phyloP scores from a whole-genome alignment of 1,140 invertebrate species.

The Zaprionus capensis region DNA sequence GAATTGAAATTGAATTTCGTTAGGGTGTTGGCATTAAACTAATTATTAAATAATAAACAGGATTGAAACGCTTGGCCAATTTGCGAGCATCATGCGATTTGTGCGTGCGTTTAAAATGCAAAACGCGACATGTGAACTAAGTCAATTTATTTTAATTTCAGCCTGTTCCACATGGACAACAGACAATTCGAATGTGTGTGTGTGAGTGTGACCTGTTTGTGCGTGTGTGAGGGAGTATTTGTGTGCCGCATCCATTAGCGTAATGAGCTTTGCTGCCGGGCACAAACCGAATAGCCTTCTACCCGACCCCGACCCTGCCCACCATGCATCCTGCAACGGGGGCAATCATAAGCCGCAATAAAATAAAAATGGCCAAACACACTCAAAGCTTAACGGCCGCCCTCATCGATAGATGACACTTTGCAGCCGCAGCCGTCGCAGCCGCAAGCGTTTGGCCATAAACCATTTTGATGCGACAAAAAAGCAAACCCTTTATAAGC shows the following conservation, averaged over 20 bases:
- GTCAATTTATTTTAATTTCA: slow-evolving; percentile 78
- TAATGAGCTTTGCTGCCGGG: slow-evolving; percentile 70
- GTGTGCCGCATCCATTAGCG: slow-evolving; percentile 64
- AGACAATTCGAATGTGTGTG: slow-evolving; percentile 24
- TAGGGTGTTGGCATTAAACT: slow-evolving; percentile 54
- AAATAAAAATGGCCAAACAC: slow-evolving; percentile 72
- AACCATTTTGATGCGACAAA: slow-evolving; percentile 70
- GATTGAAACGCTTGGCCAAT: slow-evolving; percentile 72
- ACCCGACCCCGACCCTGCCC: not conserved
- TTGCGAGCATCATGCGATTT: slow-evolving; percentile 74
- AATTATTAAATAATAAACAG: slow-evolving; percentile 81
- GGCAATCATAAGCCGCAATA: slow-evolving; percentile 51
- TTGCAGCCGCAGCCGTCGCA: slow-evolving; percentile 46
- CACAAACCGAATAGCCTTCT: slow-evolving; percentile 25
- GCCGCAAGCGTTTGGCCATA: slow-evolving; percentile 52
- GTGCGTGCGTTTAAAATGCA: slow-evolving; percentile 65
- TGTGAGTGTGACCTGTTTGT: slow-evolving; percentile 9
- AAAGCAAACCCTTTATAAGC: slow-evolving; percentile 28
- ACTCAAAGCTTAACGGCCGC: slow-evolving; percentile 71
- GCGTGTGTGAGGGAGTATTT: slow-evolving; percentile 12
- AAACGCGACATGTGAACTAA: slow-evolving; percentile 46
- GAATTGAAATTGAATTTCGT: slow-evolving; percentile 65
- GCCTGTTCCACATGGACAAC: not conserved
- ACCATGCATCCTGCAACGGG: not conserved
- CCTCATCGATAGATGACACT: slow-evolving; percentile 75